Base-by-base conservation (phyloP, 2,888 invertebrate species). In the Erpobdella octoculata region DNA sequence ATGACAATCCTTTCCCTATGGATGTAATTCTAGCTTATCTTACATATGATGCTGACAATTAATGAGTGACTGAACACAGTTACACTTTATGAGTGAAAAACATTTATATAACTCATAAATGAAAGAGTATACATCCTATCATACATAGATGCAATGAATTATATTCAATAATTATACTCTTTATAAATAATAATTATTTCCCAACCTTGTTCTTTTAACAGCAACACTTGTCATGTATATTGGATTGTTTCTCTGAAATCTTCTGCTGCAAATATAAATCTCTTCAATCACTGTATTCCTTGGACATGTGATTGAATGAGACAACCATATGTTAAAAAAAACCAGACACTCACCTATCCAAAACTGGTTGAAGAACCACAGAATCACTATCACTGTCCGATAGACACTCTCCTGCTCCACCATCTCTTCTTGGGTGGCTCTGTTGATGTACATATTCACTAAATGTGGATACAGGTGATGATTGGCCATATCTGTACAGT, bases 171-270 rank as follows among this genome's bases (percentile, higher is more conserved):
- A 46, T 46, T 46, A 46, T 3, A 5, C 18, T 46, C 21, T 46
- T 46, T 5, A 46, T 21, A 3, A 53, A 53, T 18, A 21, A 25
- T 53, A 53, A 53, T 21, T 21, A 53, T 18, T 9, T 62, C 62
- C 12, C 12, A 15, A 62, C 62, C 62, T 62, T 33, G 31, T 18
- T 12, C 62, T 62, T 9, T 18, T 62, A n/a, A 18, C 31, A 28
- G 28, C 62, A 62, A 62, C 62, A 28, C 31, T 35, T 35, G 62
- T 33, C 62, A 62, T 62, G 62, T 62, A 62, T n/a, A 62, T 31
- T 28, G 62, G 62, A 62, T 62, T n/a, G 5, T 31, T 31, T 21
- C 62, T 62, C 21, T 53, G 53, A 53, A 53, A 53, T 53, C 53
- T 53, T 8, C 53, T 53, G 21, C 5, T 53, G 21, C 12, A 53